Conservation (phyloP, 2,888 invertebrate genomes). For the Colletes collaris region DNA sequence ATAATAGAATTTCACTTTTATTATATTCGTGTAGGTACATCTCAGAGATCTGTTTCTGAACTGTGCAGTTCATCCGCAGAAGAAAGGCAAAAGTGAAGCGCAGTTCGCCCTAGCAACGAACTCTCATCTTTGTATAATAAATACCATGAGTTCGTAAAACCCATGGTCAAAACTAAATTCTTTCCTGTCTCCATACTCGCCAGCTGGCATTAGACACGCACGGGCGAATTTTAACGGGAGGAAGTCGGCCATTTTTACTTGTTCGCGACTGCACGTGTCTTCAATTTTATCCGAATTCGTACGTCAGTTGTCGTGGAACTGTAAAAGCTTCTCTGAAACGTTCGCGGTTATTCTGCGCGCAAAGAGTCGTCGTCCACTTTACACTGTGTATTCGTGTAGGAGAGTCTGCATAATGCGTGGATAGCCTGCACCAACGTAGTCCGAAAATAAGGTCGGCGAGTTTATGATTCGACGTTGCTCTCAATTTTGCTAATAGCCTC, state of each 20-base stretch:
- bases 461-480: constrained; percentile 45
- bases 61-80: too few relatives aligned
- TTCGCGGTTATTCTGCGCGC: background rate
- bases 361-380: background rate
- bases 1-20: too few relatives aligned
- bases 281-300: constrained; percentile 21
- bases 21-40: too few relatives aligned
- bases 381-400: background rate
- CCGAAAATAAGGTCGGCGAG: constrained; percentile 52
- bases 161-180: too few relatives aligned
- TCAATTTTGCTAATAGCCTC: constrained; percentile 49
- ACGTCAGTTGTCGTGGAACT: background rate
- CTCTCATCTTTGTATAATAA: too few relatives aligned
- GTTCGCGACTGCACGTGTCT: constrained; percentile 38
- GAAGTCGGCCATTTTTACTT: constrained; percentile 61
- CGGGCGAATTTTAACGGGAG: constrained; percentile 61
- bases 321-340: background rate
- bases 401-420: constrained; percentile 2
- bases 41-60: too few relatives aligned
- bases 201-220: constrained; percentile 65
- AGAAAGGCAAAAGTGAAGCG: too few relatives aligned
- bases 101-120: too few relatives aligned
- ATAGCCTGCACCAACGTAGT: constrained; percentile 25
- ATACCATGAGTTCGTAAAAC: too few relatives aligned
- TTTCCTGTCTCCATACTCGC: constrained; percentile 30